phyloP scores from a whole-genome alignment of 2,113 vertebrate genomes.

The Pitta sordida region DNA sequence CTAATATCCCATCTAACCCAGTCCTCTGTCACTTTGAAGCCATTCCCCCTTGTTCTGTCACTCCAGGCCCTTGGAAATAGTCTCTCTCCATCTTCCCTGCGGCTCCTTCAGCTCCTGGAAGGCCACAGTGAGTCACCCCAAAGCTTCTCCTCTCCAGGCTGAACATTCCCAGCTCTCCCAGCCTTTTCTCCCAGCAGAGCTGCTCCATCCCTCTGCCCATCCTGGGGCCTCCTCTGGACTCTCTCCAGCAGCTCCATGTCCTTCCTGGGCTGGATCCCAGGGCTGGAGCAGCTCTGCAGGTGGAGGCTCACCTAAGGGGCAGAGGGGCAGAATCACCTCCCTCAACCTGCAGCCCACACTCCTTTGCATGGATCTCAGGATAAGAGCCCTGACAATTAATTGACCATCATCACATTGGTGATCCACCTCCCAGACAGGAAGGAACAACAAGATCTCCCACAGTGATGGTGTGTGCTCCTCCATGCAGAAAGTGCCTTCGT shows the following conservation, averaged over 20 bases:
- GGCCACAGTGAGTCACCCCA: neutral
- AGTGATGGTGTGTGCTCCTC: neutral
- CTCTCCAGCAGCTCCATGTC: neutral
- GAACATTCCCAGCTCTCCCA: neutral
- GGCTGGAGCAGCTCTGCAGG: neutral
- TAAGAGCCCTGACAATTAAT: neutral
- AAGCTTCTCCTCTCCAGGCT: neutral
- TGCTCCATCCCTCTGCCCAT: neutral
- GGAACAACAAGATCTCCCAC: neutral
- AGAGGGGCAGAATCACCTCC: accelerated
- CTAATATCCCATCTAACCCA: accelerated
- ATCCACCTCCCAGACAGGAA: neutral
- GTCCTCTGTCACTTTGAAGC: neutral
- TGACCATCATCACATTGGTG: neutral
- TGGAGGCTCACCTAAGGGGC: neutral
- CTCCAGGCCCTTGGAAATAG: neutral
- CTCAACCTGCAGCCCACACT: neutral
- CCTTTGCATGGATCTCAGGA: neutral
- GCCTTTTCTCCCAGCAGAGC: neutral
- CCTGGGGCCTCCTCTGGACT: neutral
- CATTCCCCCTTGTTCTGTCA: neutral
- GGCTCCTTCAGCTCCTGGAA: neutral
- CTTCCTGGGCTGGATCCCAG: neutral
- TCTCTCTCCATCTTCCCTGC: neutral
- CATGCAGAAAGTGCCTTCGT: neutral